These are phyloP conservation scores for Phylloscopus whistleri DNA, from an alignment of 2,113 vertebrate species.

Conservation along the genomic window DNA sequence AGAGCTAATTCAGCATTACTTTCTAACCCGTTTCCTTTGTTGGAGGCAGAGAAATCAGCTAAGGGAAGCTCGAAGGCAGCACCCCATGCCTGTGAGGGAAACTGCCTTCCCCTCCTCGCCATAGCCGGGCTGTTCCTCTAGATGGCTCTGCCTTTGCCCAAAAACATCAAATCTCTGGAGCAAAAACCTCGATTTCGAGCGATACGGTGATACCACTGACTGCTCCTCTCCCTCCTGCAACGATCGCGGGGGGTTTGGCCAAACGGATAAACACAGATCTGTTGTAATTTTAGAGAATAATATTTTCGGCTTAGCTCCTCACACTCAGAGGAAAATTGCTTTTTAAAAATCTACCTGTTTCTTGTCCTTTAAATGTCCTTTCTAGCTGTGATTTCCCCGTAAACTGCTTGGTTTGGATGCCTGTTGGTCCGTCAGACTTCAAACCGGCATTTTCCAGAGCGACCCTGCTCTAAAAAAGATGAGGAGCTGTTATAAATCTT, in stretches of 20 bases:
- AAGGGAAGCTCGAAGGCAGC: not conserved
- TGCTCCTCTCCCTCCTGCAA: not conserved
- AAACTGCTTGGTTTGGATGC: not conserved
- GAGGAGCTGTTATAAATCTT: not conserved
- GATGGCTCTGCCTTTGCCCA: conserved; percentile 69
- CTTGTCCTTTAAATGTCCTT: not conserved
- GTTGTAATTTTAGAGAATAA: not conserved
- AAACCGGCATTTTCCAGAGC: not conserved
- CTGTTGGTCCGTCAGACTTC: not conserved
- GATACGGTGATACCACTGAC: not conserved
- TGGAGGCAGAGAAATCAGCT: not conserved
- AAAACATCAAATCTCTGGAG: not conserved
- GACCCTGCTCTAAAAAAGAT: not conserved
- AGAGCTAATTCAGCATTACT: conserved; percentile 31
- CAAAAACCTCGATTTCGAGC: not conserved
- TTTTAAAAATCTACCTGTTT: not conserved
- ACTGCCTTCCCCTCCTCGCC: not conserved
- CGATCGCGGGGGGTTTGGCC: not conserved
- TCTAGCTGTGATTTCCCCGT: not conserved
- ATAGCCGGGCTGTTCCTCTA: conserved; percentile 49
- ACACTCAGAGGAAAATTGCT: not conserved
- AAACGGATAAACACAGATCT: not conserved
- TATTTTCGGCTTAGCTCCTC: not conserved
- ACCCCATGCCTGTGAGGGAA: not conserved
- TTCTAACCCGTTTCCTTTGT: not conserved